Evolutionary conservation across 2,888 invertebrate species (phyloP).

Genomic region (Heliconius aoede): DNA sequence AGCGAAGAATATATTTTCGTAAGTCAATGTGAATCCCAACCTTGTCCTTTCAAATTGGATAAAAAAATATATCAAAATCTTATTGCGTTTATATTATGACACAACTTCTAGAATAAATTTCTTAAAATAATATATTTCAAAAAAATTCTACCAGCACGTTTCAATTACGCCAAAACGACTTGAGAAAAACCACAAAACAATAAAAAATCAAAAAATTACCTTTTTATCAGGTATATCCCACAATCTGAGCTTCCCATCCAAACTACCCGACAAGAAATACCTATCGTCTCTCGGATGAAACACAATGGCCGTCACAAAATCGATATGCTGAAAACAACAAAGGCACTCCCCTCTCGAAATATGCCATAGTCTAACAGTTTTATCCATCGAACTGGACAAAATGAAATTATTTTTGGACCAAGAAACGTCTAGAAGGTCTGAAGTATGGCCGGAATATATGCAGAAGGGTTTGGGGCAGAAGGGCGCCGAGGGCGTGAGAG

Average conservation of each 20-base stretch:
- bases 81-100: no score
- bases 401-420: conserved; percentile 99
- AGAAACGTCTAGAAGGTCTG: conserved; percentile 97
- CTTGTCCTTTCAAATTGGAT: no score
- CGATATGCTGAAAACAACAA: conserved; percentile 99
- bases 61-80: no score
- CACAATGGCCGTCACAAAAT: conserved; percentile 99
- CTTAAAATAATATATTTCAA: no score
- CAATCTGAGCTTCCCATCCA: conserved; percentile 98
- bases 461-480: conserved; percentile 97
- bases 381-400: conserved; percentile 99
- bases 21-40: no score
- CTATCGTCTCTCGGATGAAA: conserved; percentile 97
- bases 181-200: neutral
- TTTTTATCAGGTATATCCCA: conserved; percentile 99
- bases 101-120: no score
- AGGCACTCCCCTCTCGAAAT: conserved; percentile 98
- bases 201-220: conserved; percentile 58
- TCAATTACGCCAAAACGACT: neutral
- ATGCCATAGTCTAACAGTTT: conserved; percentile 98
- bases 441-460: conserved; percentile 96
- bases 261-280: conserved; percentile 97
- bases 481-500: conserved; percentile 85
- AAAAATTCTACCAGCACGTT: neutral
- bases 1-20: no score